A percentile compares a stretch with the other conserved stretches of the same genome.
phyloP scores from a whole-genome alignment of 2,888 invertebrate genomes.

The Drosophila monieri region DNA sequence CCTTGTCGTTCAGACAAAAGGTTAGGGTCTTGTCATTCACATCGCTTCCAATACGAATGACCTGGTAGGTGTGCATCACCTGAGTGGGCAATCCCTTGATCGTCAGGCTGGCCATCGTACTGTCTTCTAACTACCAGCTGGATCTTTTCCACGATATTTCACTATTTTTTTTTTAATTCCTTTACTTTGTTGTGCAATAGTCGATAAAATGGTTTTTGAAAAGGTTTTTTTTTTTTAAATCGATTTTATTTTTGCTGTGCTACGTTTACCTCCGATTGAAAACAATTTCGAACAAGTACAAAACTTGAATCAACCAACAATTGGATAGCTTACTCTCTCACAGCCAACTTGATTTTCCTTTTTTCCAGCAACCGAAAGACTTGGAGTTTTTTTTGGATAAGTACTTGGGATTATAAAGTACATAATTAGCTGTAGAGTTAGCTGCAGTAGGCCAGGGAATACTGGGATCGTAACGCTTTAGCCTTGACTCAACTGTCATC shows the following conservation, averaged over 20 bases:
- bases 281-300: neutral
- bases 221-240: neutral
- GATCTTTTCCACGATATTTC: neutral
- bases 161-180: neutral
- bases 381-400: too few species aligned
- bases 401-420: too few species aligned
- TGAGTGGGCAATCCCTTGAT: constrained; percentile 41
- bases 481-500: constrained; percentile 3
- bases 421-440: too few species aligned
- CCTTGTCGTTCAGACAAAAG: constrained; percentile 44
- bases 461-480: neutral
- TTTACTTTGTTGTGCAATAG: neutral
- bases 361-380: too few species aligned
- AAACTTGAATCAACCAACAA: neutral
- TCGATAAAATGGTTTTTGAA: neutral
- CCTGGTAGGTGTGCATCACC: constrained; percentile 47
- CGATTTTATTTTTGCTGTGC: neutral
- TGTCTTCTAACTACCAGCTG: neutral
- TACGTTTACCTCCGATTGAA: neutral
- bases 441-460: neutral
- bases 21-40: constrained; percentile 30
- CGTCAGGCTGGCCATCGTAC: constrained; percentile 48
- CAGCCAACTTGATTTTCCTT: neutral
- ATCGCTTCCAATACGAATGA: constrained; percentile 47
- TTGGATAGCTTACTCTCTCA: neutral